phyloP scores from a whole-genome alignment of 2,797 vertebrate species.

The Silurus aristotelis region DNA sequence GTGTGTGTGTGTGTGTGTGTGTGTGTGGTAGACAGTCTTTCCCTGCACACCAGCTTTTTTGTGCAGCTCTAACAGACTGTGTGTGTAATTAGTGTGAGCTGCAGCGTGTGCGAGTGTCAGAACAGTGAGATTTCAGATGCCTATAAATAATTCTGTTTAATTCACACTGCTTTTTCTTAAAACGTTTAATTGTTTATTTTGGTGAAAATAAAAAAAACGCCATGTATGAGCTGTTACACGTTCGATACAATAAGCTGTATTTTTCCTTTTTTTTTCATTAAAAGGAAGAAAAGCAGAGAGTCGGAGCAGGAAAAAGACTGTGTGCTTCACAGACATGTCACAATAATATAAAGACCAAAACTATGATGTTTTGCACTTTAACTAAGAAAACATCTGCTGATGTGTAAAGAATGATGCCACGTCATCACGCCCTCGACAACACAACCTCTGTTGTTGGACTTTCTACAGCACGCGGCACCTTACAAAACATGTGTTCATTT shows the following conservation, averaged over 20 bases:
- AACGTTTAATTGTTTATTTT: neutral
- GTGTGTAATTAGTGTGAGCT: slow-evolving; percentile 18
- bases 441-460: too few relatives aligned
- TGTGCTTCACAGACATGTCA: neutral
- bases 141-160: slow-evolving; percentile 15
- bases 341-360: too few relatives aligned
- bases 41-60: neutral
- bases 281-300: neutral
- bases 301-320: neutral
- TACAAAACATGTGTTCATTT: too few relatives aligned
- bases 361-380: too few relatives aligned
- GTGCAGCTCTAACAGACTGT: neutral
- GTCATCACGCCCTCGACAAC: too few relatives aligned
- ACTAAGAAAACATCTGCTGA: too few relatives aligned
- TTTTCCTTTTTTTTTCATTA: neutral
- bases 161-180: neutral
- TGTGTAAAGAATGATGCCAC: too few relatives aligned
- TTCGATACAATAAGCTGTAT: neutral
- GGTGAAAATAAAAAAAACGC: neutral
- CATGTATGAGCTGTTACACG: neutral
- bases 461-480: too few relatives aligned
- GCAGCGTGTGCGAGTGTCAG: neutral
- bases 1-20: neutral
- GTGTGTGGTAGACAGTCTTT: neutral
- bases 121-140: neutral